Evolutionary conservation across 2,888 invertebrate genomes (phyloP).

Genomic region (Steinernema scapterisci): DNA sequence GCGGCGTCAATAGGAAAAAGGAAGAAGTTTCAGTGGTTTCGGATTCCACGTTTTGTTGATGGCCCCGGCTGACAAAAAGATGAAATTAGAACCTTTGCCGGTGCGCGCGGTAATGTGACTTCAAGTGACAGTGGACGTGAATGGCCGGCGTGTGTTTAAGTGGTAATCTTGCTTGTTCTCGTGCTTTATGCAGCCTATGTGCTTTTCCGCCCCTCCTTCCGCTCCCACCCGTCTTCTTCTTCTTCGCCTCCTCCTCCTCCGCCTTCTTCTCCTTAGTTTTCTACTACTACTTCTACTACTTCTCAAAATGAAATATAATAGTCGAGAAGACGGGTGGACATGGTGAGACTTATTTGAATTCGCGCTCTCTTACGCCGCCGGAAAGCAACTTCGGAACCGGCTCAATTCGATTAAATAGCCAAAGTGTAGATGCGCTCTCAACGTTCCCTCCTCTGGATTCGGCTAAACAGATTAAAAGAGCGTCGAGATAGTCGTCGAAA

Average conservation of each 20-base stretch:
- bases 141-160: neutral
- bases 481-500: slow-evolving; percentile 2
- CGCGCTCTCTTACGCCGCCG: neutral
- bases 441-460: neutral
- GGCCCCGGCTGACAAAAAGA: neutral
- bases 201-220: neutral
- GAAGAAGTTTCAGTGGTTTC: neutral
- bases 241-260: neutral
- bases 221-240: neutral
- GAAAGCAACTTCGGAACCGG: slow-evolving; percentile 4
- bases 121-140: neutral
- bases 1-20: neutral
- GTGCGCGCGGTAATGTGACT: slow-evolving; percentile 1
- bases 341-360: slow-evolving; percentile 10
- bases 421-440: slow-evolving; percentile 4
- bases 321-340: neutral
- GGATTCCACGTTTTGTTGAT: too few relatives aligned
- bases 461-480: slow-evolving; percentile 27
- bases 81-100: neutral
- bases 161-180: neutral
- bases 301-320: slow-evolving; percentile 27
- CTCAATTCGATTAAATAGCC: slow-evolving; percentile 17
- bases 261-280: neutral
- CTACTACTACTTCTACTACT: too few relatives aligned
- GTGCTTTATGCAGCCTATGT: slow-evolving; percentile 1